Evolutionary conservation across 1,140 invertebrate genomes (phyloP).

Genomic region (Probaryconus sp.): DNA sequence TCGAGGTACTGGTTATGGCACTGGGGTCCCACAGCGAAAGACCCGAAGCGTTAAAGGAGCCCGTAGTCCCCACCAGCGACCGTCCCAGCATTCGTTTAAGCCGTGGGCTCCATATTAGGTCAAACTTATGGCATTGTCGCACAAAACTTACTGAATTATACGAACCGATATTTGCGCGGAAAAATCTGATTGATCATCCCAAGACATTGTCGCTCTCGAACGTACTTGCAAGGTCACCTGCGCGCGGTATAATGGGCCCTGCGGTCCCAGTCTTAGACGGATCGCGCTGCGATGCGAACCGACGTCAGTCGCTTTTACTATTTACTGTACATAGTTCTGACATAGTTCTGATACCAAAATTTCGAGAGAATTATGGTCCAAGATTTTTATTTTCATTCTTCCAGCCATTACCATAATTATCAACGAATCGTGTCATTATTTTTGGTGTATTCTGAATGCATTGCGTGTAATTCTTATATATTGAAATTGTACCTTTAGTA

Average conservation of each 20-base stretch:
- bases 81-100: conserved; percentile 56
- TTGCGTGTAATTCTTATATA: too few relatives aligned
- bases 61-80: conserved; percentile 55
- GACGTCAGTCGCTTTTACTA: too few relatives aligned
- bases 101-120: conserved; percentile 77
- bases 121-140: conserved; percentile 76
- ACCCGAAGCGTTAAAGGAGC: conserved; percentile 64
- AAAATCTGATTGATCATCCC: conserved; percentile 21
- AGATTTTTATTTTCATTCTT: too few relatives aligned
- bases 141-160: conserved; percentile 62
- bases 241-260: conserved; percentile 15
- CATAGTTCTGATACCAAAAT: too few relatives aligned
- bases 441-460: too few relatives aligned
- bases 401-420: too few relatives aligned
- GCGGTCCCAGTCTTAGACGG: conserved; percentile 12
- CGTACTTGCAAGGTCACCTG: conserved; percentile 29
- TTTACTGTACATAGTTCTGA: too few relatives aligned
- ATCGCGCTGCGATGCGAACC: neutral
- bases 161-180: conserved; percentile 41
- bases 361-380: too few relatives aligned
- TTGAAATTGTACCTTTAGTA: too few relatives aligned
- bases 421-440: too few relatives aligned
- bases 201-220: conserved; percentile 60
- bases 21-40: conserved; percentile 68
- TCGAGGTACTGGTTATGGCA: conserved; percentile 73